Evolutionary conservation across 2,797 vertebrate genomes (phyloP), one percentile per base, ranked within the genome.

Genomic region (Schizopygopsis pylzovi): DNA sequence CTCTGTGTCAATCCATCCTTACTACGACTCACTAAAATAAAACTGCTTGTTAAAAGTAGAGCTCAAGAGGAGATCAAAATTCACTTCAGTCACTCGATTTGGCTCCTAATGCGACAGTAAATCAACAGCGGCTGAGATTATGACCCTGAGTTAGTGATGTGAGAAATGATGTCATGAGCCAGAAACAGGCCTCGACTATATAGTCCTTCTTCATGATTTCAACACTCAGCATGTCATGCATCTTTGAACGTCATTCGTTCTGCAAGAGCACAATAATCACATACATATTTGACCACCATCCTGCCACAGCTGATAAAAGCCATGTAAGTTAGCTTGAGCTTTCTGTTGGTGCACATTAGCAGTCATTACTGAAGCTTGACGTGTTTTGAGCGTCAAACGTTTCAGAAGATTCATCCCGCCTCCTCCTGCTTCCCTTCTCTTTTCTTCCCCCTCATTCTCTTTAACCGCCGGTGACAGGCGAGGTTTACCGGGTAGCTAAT

Each of bases 401-500:
- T 33, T 33, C 28, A 28, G 18, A 63, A 63, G 63, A 71, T 28
- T 83, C 70, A 54, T 63, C 49, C 43, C 61, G 20, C 82, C 63
- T 80, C 71, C 6, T 20, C 47, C 39, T 65, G 67, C 28, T 77
- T 79, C 28, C 15, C 82, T 47, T 80, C 78, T 71, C 79, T 13
- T 75, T 67, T 63, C 79, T 39, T 54, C 72, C 28, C 79, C 52
- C 81, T 63, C 71, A 79, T 79, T 52, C 61, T 79, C 56, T 81
- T 86, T 89, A 87, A 90, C 81, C 33, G 81, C 59, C 79, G 78
- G 71, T 85, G 89, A 89, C 83, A 89, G 79, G 84, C 45, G 25
- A 80, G 56, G 88, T 90, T 90, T 87, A 84, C 85, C 33, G 16
- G 85, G 71, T 85, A 87, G 76, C 83, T 67, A 84, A 78, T 85